phyloP scores from a whole-genome alignment of 2,113 vertebrate species.

The Psittacula cyanocephala region DNA sequence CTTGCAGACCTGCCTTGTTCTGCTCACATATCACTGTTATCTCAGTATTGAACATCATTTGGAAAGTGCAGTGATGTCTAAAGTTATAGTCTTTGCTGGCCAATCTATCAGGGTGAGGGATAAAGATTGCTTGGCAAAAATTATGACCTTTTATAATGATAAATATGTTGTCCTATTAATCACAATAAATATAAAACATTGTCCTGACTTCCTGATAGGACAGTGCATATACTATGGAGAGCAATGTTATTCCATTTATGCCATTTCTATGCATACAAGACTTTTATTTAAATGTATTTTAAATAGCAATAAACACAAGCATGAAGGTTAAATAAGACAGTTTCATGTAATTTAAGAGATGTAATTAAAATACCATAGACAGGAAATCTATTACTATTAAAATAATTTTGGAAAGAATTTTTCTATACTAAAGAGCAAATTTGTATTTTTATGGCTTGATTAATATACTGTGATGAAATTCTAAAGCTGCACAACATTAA shows the following conservation, averaged over 20 bases:
- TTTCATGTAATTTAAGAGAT: background rate
- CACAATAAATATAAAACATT: background rate
- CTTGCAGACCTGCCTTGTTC: background rate
- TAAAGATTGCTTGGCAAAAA: constrained; percentile 16
- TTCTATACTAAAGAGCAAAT: constrained; percentile 13
- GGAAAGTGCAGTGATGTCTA: background rate
- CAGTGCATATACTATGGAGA: background rate
- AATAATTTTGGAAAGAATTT: background rate
- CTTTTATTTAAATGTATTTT: background rate
- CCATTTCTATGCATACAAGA: background rate
- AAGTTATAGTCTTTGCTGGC: background rate
- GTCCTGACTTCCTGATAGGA: background rate
- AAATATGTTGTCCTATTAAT: constrained; percentile 16
- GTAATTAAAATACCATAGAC: background rate
- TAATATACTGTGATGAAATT: constrained; percentile 27
- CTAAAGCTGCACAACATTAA: constrained; percentile 19
- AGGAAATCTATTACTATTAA: constrained; percentile 13
- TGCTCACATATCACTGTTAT: background rate
- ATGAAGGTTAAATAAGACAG: background rate
- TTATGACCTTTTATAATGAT: constrained; percentile 31
- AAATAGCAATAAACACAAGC: background rate
- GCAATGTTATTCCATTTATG: background rate
- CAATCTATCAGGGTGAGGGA: background rate
- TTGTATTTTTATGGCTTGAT: constrained; percentile 33
- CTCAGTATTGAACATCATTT: background rate